Evolutionary conservation across 2,888 invertebrate genomes (phyloP), one percentile per base, ranked within the genome.

Genomic region (Caenorhabditis sp.): DNA sequence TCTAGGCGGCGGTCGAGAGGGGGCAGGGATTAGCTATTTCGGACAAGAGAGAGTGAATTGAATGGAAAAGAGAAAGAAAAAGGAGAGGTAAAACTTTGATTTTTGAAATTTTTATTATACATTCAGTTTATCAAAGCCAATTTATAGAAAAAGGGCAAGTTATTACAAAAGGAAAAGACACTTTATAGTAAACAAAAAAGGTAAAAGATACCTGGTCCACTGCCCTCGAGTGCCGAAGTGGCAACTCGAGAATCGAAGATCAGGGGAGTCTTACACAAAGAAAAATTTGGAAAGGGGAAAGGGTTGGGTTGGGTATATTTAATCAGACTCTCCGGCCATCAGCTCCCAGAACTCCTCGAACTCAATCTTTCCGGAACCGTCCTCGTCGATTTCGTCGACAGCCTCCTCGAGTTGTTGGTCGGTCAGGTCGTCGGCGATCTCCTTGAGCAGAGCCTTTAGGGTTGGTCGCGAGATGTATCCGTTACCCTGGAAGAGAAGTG

Each of bases 401-500:
- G 90, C 90, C 61, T 86, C 88, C 64, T 90, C 90, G 61, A 90
- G 85, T 65, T 90, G 89, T 56, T 87, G 88, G 77, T 90, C 90
- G 80, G 88, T 89, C 26, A 90, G 84, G 77, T 90, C 90, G 71
- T 88, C 87, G 85, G 90, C 90, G 83, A 90, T 90, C 76, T 90
- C 90, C 71, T 91, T 88, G 72, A 91, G 87, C 20, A 90, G 85
- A 4, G 89, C 89, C 85, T 91, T 91, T 51, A 90, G 84, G 26
- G 90, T 90, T 55, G 90, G 88, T 58, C 90, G 90, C 37, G 90
- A 85, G 84, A 90, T 91, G 87, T 90, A 91, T 55, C 90, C 90
- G 86, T 91, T 91, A 55, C 90, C 97, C 95, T 89, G 84, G 22
- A 82, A 53, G 1, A 47, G 13, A 13, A 40, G n/a, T n/a, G n/a